These are phyloP conservation scores for Sacculina carcini DNA, from an alignment of 2,888 invertebrate species.

Conservation along the genomic window DNA sequence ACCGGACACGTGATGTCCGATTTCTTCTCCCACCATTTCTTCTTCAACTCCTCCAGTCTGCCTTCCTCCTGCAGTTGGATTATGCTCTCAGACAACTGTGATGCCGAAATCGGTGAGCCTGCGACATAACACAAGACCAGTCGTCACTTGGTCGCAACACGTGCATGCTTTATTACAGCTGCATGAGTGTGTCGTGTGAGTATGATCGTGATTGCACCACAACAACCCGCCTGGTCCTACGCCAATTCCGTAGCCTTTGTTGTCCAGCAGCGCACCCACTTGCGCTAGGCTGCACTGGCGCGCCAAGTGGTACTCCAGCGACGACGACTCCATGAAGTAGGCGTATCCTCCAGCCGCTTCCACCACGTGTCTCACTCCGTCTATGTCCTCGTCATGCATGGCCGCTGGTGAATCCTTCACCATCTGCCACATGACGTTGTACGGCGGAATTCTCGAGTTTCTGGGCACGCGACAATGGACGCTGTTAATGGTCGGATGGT, in stretches of 20 bases:
- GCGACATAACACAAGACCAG: no score
- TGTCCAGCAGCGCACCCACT: slow-evolving; percentile 72
- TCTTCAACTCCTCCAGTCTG: slow-evolving; percentile 36
- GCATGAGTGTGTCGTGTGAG: neutral
- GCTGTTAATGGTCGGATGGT: no score
- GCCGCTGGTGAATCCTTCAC: slow-evolving; percentile 73
- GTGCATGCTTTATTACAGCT: no score
- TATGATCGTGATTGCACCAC: neutral
- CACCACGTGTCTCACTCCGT: slow-evolving; percentile 57
- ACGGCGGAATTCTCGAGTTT: slow-evolving; percentile 80
- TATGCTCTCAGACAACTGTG: slow-evolving; percentile 48
- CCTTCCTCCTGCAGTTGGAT: slow-evolving; percentile 45
- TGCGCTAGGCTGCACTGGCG: slow-evolving; percentile 64
- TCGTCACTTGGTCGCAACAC: no score
- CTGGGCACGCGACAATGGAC: slow-evolving; percentile 6
- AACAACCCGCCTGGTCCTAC: slow-evolving; percentile 54
- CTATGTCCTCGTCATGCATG: slow-evolving; percentile 33
- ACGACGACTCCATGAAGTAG: slow-evolving; percentile 89
- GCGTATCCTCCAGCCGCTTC: slow-evolving; percentile 55
- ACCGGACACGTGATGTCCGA: no score
- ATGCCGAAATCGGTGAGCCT: slow-evolving; percentile 30
- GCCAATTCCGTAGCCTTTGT: slow-evolving; percentile 85
- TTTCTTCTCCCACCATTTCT: slow-evolving; percentile 58
- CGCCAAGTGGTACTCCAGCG: slow-evolving; percentile 78
- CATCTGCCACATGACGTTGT: slow-evolving; percentile 82